Conservation (phyloP, 2,797 vertebrate species). For the Melanotaenia nigrans region DNA sequence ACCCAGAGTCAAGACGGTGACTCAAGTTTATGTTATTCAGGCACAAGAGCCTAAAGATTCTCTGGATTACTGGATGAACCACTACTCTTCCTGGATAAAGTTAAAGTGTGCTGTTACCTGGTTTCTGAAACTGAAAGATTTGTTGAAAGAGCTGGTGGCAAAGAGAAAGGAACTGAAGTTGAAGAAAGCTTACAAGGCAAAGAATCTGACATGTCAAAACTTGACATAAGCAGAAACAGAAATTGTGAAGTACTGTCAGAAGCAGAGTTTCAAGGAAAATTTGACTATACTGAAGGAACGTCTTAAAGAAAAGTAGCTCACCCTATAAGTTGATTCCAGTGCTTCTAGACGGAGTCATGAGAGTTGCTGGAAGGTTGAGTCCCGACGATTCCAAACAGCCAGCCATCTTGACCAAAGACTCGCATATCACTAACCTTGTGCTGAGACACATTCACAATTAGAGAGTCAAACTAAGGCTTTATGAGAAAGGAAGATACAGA, state of each 20-base stretch:
- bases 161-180: background rate
- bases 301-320: constrained; percentile 26
- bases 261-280: constrained; percentile 28
- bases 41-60: no score
- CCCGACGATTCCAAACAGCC: constrained; percentile 32
- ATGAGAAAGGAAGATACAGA: background rate
- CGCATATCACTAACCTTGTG: constrained; percentile 25
- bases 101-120: no score
- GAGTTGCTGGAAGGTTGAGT: constrained; percentile 31
- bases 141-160: background rate
- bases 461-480: no score
- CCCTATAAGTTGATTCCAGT: constrained; percentile 32
- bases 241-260: constrained; percentile 29
- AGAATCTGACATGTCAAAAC: constrained; percentile 5
- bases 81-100: no score
- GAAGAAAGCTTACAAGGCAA: constrained; percentile 5
- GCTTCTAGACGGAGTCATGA: constrained; percentile 30
- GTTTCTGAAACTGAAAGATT: constrained; percentile 11
- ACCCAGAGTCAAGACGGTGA: no score
- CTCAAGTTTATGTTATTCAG: no score
- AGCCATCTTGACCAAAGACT: constrained; percentile 19
- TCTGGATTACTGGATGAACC: no score
- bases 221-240: constrained; percentile 21
- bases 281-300: constrained; percentile 21
- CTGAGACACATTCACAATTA: constrained; percentile 23